A percentile compares a stretch with the other conserved stretches of the same genome.
Evolutionary conservation across 2,113 vertebrate species (phyloP).

Genomic region (Etia nguti): DNA sequence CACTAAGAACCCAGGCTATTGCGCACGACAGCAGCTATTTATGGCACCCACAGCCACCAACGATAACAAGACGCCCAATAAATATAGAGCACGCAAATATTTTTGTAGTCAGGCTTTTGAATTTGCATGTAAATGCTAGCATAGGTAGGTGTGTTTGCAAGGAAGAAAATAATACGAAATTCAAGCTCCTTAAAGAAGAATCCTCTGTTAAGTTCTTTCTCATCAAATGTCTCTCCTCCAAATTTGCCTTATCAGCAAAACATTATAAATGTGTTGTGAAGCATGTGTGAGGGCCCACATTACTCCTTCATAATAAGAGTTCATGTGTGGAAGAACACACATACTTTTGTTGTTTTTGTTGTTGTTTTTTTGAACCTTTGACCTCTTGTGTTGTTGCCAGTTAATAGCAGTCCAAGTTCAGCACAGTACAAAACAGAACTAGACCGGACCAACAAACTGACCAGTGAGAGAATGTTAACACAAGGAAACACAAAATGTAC

Average conservation of each 20-base stretch:
- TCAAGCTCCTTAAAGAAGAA: not conserved
- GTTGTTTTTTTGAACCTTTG: not conserved
- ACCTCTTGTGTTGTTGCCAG: not conserved
- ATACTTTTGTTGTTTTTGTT: not conserved
- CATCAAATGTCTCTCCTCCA: not conserved
- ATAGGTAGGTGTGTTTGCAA: not conserved
- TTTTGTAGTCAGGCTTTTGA: not conserved
- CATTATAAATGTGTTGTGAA: not conserved
- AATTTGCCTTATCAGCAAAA: not conserved
- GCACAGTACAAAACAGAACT: not conserved
- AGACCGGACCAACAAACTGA: not conserved
- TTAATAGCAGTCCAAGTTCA: not conserved
- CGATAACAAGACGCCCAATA: not conserved
- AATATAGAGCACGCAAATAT: fast-evolving
- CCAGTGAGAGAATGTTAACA: not conserved
- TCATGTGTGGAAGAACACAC: fast-evolving
- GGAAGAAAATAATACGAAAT: not conserved
- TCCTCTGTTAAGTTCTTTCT: not conserved
- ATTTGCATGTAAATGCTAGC: not conserved
- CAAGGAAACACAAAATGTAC: not conserved
- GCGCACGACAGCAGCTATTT: not conserved
- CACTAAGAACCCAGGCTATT: not conserved
- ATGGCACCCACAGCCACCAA: not conserved
- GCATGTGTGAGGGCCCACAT: fast-evolving
- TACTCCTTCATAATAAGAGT: not conserved